Percentiles rank a stretch among this genome's conserved stretches.
These are phyloP conservation scores for Tipula unca DNA, from an alignment of 2,888 invertebrate genomes.

Conservation along the genomic window DNA sequence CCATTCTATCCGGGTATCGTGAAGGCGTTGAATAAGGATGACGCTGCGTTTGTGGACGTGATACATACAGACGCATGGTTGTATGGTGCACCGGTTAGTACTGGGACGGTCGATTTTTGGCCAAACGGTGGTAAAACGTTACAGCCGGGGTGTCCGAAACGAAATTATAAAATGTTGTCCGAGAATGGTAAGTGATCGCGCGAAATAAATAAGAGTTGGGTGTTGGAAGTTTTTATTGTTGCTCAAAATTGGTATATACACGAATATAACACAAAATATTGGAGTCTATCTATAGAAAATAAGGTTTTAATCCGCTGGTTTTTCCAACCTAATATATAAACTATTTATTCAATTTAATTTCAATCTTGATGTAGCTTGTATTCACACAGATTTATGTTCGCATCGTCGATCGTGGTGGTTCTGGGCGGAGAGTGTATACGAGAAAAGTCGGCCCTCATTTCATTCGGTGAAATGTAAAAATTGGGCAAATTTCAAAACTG, in stretches of 20 bases:
- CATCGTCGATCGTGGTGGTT: conserved; percentile 55
- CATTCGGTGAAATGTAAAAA: conserved; percentile 48
- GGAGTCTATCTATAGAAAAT: not conserved
- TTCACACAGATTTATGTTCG: conserved; percentile 47
- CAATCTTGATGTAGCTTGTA: conserved; percentile 2
- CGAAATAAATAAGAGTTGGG: not conserved
- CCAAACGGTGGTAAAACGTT: conserved; percentile 27
- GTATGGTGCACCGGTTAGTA: conserved; percentile 45
- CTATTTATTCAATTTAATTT: conserved; percentile 3
- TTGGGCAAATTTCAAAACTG: conserved; percentile 48
- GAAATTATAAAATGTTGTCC: conserved; percentile 37
- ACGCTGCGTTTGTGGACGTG: conserved; percentile 49
- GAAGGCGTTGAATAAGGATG: conserved; percentile 28
- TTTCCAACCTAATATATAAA: not conserved
- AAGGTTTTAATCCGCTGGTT: not conserved
- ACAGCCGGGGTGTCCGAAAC: conserved; percentile 29
- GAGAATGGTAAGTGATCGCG: conserved; percentile 33
- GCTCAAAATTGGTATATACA: not conserved
- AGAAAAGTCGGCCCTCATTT: conserved; percentile 40
- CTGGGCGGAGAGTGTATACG: conserved; percentile 49
- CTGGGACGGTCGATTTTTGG: conserved; percentile 47
- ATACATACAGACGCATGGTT: conserved; percentile 54
- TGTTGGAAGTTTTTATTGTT: not conserved
- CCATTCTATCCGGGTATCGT: conserved; percentile 25
- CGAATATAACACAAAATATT: not conserved